These are phyloP conservation scores for Leuciscus idus DNA, from an alignment of 2,113 vertebrate species.

Conservation along the genomic window DNA sequence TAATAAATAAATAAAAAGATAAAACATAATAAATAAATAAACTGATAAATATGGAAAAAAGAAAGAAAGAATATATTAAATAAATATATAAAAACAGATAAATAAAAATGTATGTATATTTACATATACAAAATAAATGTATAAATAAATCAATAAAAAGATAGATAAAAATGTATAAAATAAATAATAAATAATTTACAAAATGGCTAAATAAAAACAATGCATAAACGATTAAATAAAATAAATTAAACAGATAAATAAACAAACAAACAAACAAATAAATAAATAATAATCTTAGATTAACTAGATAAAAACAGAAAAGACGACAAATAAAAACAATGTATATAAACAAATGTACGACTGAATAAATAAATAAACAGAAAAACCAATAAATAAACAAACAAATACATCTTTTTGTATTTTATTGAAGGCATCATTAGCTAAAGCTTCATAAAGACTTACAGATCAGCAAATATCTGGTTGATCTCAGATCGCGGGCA, in stretches of 20 bases:
- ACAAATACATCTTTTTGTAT: background rate
- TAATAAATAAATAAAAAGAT: background rate
- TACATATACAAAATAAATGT: background rate
- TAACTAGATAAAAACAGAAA: background rate
- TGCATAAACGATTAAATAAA: background rate
- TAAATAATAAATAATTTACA: background rate
- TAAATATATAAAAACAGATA: background rate
- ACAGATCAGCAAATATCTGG: conserved; percentile 92
- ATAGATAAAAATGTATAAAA: background rate
- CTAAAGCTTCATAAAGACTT: conserved; percentile 66
- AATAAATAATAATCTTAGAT: background rate
- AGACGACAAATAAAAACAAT: background rate
- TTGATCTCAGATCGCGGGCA: conserved; percentile 93
- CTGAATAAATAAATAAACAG: background rate
- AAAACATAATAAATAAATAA: background rate
- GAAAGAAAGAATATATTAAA: background rate
- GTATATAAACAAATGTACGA: background rate
- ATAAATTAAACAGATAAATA: background rate
- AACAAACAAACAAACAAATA: background rate
- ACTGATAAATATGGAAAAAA: background rate
- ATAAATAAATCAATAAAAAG: too few relatives aligned
- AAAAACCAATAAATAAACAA: background rate
- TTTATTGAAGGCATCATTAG: background rate
- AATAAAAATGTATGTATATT: background rate
- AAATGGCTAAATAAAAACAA: too few relatives aligned